Percentiles rank a stretch among this genome's conserved stretches.
Conservation (phyloP, 2,888 invertebrate species). For the Cotesia congregata region DNA sequence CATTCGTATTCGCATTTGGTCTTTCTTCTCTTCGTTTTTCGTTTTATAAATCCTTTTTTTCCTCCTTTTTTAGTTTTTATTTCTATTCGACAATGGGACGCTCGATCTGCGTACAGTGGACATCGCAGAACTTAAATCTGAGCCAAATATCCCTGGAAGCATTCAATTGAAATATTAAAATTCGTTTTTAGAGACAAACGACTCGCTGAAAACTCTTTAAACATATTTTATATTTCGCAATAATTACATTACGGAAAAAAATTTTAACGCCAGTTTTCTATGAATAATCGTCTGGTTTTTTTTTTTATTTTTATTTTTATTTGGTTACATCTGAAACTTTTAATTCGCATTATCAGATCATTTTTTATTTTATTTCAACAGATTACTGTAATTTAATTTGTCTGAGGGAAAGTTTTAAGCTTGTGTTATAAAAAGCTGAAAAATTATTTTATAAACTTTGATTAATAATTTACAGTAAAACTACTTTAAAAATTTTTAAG, state of each 20-base stretch:
- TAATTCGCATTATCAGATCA: too few species aligned
- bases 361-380: too few species aligned
- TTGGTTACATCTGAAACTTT: too few species aligned
- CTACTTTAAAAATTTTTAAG: too few species aligned
- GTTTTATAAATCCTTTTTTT: constrained; percentile 30
- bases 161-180: constrained; percentile 29
- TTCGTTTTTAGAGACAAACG: constrained; percentile 6
- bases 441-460: too few species aligned
- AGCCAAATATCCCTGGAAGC: constrained; percentile 33
- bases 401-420: too few species aligned
- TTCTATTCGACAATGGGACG: constrained; percentile 27
- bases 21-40: constrained; percentile 32
- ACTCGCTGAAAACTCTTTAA: background rate
- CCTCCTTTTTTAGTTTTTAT: constrained; percentile 6
- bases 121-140: constrained; percentile 14
- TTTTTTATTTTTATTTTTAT: too few species aligned
- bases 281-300: too few species aligned
- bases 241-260: background rate
- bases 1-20: constrained; percentile 18
- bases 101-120: constrained; percentile 28
- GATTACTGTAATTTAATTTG: too few species aligned
- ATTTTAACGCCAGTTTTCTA: background rate
- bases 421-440: too few species aligned
- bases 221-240: background rate
- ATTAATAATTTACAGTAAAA: too few species aligned